Evolutionary conservation across 2,888 invertebrate species (phyloP), one percentile per base, ranked within the genome.

Genomic region (Parnassius mnemosyne): DNA sequence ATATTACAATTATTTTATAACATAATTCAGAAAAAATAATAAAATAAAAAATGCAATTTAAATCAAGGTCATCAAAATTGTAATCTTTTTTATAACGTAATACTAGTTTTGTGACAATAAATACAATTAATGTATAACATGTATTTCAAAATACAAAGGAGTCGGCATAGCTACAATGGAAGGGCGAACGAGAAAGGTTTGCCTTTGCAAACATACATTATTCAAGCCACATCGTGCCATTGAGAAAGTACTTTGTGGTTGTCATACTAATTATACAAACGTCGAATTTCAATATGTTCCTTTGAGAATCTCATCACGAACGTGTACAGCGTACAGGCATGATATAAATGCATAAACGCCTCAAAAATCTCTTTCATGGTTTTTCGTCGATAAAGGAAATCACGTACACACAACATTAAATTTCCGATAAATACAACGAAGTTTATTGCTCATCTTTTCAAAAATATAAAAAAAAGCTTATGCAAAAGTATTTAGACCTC

Each of bases 211-310:
- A 71, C 83, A 89, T 89, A 79, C 86, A 90, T 91, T 85, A 90
- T 90, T 87, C 90, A 90, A 89, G 80, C 71, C 73, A 79, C 85
- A 83, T 80, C 85, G 86, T 83, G 78, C 87, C 89, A 89, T 90
- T 88, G 89, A 89, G 89, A 89, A 89, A 90, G 89, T 88, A 82
- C 84, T 86, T 79, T 87, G 89, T 87, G 89, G 86, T 84, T 84
- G 84, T 78, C 79, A 89, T 90, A 89, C 88, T 86, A 88, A 90
- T 89, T 84, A 70, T 69, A 79, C 74, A 71, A 75, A 65, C 76
- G 78, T 80, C 82, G 83, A 84, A 84, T 85, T 80, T 78, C 78
- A 80, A 81, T 81, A 80, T 76, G 79, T 80, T 83, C 78, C 77
- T 80, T 75, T 74, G 73, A 70, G 73, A 70, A 70, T 66, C 65